Conservation (phyloP, 2,113 vertebrate species). For the Perca flavescens region DNA sequence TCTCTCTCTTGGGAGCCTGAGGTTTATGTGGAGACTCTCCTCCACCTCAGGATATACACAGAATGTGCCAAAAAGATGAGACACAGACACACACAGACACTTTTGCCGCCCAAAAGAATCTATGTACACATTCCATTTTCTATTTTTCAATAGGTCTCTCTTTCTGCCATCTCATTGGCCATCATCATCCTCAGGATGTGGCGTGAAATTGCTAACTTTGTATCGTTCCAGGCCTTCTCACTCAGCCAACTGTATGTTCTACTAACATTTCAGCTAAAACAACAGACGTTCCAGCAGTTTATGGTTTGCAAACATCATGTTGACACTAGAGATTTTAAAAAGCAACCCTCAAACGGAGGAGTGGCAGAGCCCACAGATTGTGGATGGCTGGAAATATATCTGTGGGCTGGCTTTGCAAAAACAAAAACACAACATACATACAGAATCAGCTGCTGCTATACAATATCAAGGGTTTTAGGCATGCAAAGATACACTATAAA, state of each 20-base stretch:
- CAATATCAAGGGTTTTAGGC: neutral
- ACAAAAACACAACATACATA: slow-evolving; percentile 27
- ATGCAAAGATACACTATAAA: neutral
- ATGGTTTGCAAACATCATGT: neutral
- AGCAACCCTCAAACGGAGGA: slow-evolving; percentile 1
- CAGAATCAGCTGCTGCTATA: neutral
- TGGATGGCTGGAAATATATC: slow-evolving; percentile 39
- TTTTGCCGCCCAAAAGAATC: neutral
- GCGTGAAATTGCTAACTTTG: neutral
- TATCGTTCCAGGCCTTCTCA: neutral
- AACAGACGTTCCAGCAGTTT: neutral
- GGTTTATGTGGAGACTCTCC: slow-evolving; percentile 73
- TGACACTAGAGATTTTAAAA: slow-evolving; percentile 19
- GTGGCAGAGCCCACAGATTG: slow-evolving; percentile 17
- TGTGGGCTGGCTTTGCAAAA: slow-evolving; percentile 14
- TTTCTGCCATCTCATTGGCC: neutral
- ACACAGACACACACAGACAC: neutral
- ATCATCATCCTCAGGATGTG: neutral
- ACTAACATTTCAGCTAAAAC: slow-evolving; percentile 6
- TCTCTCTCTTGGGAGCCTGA: slow-evolving; percentile 21
- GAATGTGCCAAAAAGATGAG: slow-evolving; percentile 30
- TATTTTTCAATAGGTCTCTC: neutral
- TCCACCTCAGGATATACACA: slow-evolving; percentile 51
- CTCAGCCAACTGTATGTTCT: neutral
- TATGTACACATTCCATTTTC: slow-evolving; percentile 3